These are phyloP conservation scores for Calypte anna DNA, from an alignment of 2,113 vertebrate genomes.

Conservation along the genomic window DNA sequence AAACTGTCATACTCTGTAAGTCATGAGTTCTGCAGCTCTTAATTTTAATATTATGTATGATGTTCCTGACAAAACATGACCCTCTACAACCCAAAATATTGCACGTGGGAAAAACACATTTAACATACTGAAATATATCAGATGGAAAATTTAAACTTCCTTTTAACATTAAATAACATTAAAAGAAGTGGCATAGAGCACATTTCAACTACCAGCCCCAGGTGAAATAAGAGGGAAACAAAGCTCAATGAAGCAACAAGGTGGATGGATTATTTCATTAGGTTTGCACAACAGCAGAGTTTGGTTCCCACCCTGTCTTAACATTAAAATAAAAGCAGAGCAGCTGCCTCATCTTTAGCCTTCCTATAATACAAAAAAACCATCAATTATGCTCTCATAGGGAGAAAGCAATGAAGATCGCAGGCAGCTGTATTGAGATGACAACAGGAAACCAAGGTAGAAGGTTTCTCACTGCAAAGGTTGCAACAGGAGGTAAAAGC, in stretches of 20 bases:
- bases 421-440: not conserved
- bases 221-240: not conserved
- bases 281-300: not conserved
- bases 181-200: not conserved
- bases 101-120: not conserved
- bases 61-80: slow-evolving; percentile 34
- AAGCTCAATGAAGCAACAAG: not conserved
- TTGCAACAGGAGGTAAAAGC: not conserved
- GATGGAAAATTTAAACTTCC: slow-evolving; percentile 16
- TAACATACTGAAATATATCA: not conserved
- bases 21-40: not conserved
- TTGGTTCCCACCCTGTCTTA: not conserved
- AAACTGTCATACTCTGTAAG: slow-evolving; percentile 1
- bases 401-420: not conserved
- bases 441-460: not conserved
- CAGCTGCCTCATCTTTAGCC: not conserved
- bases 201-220: not conserved
- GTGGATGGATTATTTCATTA: not conserved
- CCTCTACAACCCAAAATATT: slow-evolving; percentile 1
- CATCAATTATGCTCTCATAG: not conserved
- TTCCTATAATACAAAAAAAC: not conserved
- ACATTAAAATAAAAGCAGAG: not conserved
- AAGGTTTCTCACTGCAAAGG: not conserved
- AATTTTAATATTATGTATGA: slow-evolving; percentile 14
- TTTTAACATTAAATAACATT: slow-evolving; percentile 25